Conservation (phyloP, 2,113 vertebrate species). For the Orycteropus afer region DNA sequence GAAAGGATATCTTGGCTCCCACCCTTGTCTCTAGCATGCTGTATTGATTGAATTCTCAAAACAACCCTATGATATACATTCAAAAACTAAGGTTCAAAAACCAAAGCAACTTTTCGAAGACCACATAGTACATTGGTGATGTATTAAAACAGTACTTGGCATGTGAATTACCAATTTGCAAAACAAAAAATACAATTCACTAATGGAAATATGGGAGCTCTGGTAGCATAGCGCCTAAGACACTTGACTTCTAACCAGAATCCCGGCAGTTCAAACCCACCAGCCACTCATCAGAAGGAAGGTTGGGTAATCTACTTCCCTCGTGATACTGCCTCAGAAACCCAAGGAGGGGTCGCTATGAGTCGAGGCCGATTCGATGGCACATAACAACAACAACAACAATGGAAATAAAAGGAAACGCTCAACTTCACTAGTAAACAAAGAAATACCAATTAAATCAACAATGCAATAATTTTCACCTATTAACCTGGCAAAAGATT, state of each 20-base stretch:
- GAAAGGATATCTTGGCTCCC: background rate
- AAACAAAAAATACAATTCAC: fast-evolving
- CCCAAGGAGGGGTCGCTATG: no score
- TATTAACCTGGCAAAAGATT: no score
- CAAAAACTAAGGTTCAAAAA: background rate
- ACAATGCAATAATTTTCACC: background rate
- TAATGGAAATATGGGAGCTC: fast-evolving
- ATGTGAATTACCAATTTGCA: background rate
- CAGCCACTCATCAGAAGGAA: no score
- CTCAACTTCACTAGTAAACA: background rate
- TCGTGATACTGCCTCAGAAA: no score
- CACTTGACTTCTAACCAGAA: no score
- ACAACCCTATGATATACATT: background rate
- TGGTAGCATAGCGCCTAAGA: no score
- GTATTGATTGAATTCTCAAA: background rate
- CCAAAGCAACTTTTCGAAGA: background rate
- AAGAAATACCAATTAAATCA: fast-evolving
- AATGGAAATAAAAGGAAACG: no score
- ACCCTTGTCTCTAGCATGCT: background rate
- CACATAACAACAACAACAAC: no score
- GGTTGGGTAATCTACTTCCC: no score
- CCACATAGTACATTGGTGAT: fast-evolving
- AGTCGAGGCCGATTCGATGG: no score
- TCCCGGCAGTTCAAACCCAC: no score
- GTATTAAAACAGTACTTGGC: fast-evolving